Conservation (phyloP, 2,888 invertebrate species). For the Ariolimax columbianus region DNA sequence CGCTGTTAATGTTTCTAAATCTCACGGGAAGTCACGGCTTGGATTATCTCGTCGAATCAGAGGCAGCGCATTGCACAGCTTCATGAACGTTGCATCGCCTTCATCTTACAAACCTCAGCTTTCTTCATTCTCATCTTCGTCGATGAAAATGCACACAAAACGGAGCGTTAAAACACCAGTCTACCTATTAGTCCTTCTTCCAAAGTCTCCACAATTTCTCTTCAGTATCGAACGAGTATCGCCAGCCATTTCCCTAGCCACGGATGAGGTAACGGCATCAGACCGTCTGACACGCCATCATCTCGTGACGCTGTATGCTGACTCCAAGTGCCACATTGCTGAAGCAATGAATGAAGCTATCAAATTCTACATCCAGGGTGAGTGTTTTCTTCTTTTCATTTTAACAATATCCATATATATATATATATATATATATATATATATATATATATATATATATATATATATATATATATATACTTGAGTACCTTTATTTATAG, state of each 20-base stretch:
- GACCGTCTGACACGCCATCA: constrained; percentile 52
- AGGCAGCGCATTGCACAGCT: no score
- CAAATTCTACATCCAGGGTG: constrained; percentile 64
- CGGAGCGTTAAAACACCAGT: constrained; percentile 40
- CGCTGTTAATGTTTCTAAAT: neutral
- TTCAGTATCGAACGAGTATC: constrained; percentile 69
- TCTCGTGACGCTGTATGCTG: constrained; percentile 76
- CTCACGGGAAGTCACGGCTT: neutral
- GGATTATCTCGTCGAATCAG: neutral
- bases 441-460: constrained; percentile 1
- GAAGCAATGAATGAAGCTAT: constrained; percentile 72
- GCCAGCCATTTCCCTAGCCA: constrained; percentile 75
- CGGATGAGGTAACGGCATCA: constrained; percentile 57
- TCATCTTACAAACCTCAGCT: neutral
- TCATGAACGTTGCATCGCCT: no score
- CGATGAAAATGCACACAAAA: neutral
- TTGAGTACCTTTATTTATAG: no score
- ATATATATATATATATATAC: neutral
- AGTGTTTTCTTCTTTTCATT: neutral
- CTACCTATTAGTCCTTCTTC: constrained; percentile 69
- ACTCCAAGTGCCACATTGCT: constrained; percentile 68
- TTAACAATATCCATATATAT: neutral
- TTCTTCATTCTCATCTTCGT: neutral
- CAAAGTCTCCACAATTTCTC: constrained; percentile 60
- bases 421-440: neutral